Evolutionary conservation across 30 jellyfish, hydroid and myxozoan genomes (phyloP), one percentile per base, ranked within the genome.

Genomic region (Cassiopea xamachana): DNA sequence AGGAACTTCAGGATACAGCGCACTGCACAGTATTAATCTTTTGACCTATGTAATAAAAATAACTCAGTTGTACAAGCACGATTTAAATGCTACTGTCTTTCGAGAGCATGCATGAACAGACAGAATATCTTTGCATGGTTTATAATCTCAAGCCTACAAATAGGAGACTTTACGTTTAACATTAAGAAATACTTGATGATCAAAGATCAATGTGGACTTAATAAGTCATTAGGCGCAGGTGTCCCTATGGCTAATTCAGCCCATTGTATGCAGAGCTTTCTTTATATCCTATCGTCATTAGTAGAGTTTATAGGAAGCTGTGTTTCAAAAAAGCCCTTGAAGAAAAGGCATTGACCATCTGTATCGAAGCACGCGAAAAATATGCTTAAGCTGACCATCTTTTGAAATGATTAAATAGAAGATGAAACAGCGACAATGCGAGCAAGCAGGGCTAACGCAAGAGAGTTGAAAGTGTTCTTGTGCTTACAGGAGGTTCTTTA

Each of bases 21-120:
- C 85, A 70, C 84, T 69, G 60, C 85, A 84, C 27, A 46, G 48
- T 7, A 84, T 49, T 84, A 84, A 84, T 84, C 92, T 84, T 71
- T 84, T 84, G 92, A 72, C 92, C 92, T 84, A 43, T 82, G 6
- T 1, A 1, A 68, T 9, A 69, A 44, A 17, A 81, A 48, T n/a
- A 48, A 49, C 18, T n/a, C 45, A 47, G 69, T 19, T 71, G 77
- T 58, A 84, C 13, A 58, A 84, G 55, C 92, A 75, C 84, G 84
- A 75, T 14, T 43, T 64, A 13, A 27, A 5, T 14, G 74, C 64
- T 55, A 55, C 12, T 55, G 7, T 55, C 64, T 10, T 55, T 55
- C 64, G 12, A 55, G 64, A 55, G 7, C 64, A 3, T 6, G 64
- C 64, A 55, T 55, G 10, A 55, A 6, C 12, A 55, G 12, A 55